Evolutionary conservation across 2,888 invertebrate genomes (phyloP).

Genomic region (Aleiodes leptofemur): DNA sequence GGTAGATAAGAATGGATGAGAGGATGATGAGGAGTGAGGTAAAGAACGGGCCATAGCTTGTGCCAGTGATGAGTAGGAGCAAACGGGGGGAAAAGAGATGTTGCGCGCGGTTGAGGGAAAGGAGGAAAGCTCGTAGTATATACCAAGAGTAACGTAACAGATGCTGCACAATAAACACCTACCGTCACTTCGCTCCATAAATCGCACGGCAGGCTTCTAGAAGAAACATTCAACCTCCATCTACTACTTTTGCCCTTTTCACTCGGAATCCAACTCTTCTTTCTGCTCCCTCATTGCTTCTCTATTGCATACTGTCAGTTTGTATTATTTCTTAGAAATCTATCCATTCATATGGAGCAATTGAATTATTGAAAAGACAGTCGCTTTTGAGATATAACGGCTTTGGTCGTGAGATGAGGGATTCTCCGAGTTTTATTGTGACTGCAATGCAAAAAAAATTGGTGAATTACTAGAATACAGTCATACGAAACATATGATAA

Average conservation of each 20-base stretch:
- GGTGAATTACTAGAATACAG: no score
- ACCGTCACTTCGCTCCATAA: slow-evolving; percentile 75
- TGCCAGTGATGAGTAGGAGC: slow-evolving; percentile 29
- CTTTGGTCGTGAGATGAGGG: no score
- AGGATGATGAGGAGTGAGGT: slow-evolving; percentile 50
- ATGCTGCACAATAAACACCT: slow-evolving; percentile 75
- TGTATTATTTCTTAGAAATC: slow-evolving; percentile 6
- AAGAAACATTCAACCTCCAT: slow-evolving; percentile 73
- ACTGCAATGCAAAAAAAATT: no score
- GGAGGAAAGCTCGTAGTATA: slow-evolving; percentile 58
- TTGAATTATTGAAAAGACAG: neutral
- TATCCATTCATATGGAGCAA: neutral
- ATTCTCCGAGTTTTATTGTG: no score
- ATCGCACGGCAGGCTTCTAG: slow-evolving; percentile 73
- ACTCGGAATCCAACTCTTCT: slow-evolving; percentile 54
- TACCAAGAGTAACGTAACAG: slow-evolving; percentile 70
- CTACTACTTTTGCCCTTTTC: slow-evolving; percentile 62
- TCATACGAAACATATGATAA: no score
- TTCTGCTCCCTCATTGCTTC: slow-evolving; percentile 61
- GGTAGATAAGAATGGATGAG: slow-evolving; percentile 30
- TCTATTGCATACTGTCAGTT: slow-evolving; percentile 45
- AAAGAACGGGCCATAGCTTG: slow-evolving; percentile 19
- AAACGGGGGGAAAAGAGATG: slow-evolving; percentile 19
- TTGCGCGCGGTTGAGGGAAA: slow-evolving; percentile 44
- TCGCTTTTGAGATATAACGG: slow-evolving; percentile 2